Base-by-base conservation (phyloP, 1,140 invertebrate genomes). In the Rhynchophorus ferrugineus region DNA sequence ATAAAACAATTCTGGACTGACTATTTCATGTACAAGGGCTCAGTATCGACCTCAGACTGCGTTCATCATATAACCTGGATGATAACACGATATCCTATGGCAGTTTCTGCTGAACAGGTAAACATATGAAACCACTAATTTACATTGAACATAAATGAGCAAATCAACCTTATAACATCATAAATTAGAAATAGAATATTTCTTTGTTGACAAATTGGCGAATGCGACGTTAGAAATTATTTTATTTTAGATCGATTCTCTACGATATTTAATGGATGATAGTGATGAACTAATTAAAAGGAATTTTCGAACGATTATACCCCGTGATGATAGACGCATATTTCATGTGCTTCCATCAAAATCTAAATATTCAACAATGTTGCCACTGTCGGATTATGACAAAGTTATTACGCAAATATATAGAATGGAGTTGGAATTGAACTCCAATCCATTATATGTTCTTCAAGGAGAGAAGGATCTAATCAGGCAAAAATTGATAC, bases 21-120 rank as follows among this genome's bases (percentile, higher is more conserved):
- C 61, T 85, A 81, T 59, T 88, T 84, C 62, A 65, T 83, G 1
- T 91, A 91, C 60, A 73, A 77, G 63, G 87, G 88, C 0, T 78
- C 63, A n/a, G 61, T 71, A 2, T 61, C 45, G 3, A 69, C 67
- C 0, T 44, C 51, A 2, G 45, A 53, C 13, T 65, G 62, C 44
- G 24, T 57, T 8, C 68, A 72, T 60, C 56, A 56, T 18, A 55
- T 70, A 16, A 24, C 68, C 3, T 72, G 70, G 70, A 48, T 72
- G 11, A 64, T 71, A 22, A 54, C 60, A 14, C 54, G 70, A 21
- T 43, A 61, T 36, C 63, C 68, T 1, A 57, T 69, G 6, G 63
- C 63, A 1, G 57, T 70, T n/a, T 61, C 65, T 8, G 18, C 54
- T 7, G 62, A 66, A 17, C 69, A 72, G 58, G 69, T 70, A 54